Evolutionary conservation across 1,140 invertebrate genomes (phyloP), one percentile per base, ranked within the genome.

Genomic region (Drosophila mojavensis): DNA sequence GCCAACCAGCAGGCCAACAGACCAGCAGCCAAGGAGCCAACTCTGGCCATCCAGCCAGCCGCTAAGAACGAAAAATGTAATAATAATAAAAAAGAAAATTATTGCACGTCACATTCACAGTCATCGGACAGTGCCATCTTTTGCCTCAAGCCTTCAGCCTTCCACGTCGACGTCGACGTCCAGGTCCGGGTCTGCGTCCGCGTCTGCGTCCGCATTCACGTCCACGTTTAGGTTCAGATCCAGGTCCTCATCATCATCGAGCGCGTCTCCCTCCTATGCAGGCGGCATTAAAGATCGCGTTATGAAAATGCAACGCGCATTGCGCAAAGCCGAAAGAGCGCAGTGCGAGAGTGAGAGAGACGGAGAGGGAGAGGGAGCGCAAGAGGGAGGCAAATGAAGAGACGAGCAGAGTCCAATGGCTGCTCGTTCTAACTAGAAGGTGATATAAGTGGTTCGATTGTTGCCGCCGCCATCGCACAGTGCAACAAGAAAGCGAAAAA

Each of bases 371-470:
- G 11, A 26, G 26, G 0, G 28, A 17, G 43, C 43, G 11, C 11
- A 2, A 5, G 13, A 26, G 20, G 20, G 28, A 20, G n/a, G 24
- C n/a, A 55, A 69, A 43, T 45, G 62, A 48, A 60, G 63, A 66
- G 69, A 73, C 65, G 59, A 41, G 55, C 39, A 47, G 56, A 47
- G 56, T 33, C 56, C 36, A 50, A 26, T 50, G 48, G 48, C 58
- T 68, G 73, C 53, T 81, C 71, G 62, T 81, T 90, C 86, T 90
- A 90, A 90, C 86, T 82, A 90, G 86, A 82, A 90, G 86, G 86
- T 90, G 86, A 90, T 90, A 90, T 90, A 90, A 90, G 79, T 90
- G 86, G 86, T 90, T 90, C 86, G 85, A 85, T 85, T 90, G 85
- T 75, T 77, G 74, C 84, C 59, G 77, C 77, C 53, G 84, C 73